A percentile compares a stretch with the other conserved stretches of the same genome.
Conservation (phyloP, 1,140 invertebrate genomes). For the Procambarus virginalis region DNA sequence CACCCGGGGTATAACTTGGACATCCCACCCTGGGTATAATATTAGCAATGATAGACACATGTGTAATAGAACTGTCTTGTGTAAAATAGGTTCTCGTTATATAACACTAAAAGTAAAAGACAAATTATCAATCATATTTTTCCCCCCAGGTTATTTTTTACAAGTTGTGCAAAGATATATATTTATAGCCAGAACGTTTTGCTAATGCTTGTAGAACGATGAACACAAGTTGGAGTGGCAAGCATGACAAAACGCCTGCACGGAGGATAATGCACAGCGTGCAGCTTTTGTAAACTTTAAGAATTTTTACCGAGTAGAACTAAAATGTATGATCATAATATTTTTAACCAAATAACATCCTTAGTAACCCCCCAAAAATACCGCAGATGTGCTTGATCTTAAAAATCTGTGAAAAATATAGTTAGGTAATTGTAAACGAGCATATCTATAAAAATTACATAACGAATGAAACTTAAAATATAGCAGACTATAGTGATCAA, state of each 20-base stretch:
- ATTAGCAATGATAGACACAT: no score
- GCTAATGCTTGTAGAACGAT: background rate
- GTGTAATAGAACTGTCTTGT: no score
- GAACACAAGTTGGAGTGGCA: background rate
- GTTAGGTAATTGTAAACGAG: background rate
- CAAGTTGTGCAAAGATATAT: background rate
- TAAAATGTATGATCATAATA: background rate
- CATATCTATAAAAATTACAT: background rate
- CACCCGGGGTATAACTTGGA: no score
- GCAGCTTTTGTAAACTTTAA: no score
- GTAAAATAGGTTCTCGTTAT: no score
- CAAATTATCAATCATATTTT: background rate
- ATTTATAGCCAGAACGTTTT: background rate
- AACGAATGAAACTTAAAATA: background rate
- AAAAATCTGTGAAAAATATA: background rate
- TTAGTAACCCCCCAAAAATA: no score
- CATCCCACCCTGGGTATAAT: no score
- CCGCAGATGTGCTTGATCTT: background rate
- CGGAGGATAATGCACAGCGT: background rate
- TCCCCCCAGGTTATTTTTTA: background rate
- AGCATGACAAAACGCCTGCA: background rate
- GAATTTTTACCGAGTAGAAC: background rate
- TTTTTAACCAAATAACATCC: no score
- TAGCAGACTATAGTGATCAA: background rate
- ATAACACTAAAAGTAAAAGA: no score